A percentile compares a stretch with the other conserved stretches of the same genome.
Evolutionary conservation across 2,113 vertebrate genomes (phyloP).

Genomic region (Dromaius novaehollandiae): DNA sequence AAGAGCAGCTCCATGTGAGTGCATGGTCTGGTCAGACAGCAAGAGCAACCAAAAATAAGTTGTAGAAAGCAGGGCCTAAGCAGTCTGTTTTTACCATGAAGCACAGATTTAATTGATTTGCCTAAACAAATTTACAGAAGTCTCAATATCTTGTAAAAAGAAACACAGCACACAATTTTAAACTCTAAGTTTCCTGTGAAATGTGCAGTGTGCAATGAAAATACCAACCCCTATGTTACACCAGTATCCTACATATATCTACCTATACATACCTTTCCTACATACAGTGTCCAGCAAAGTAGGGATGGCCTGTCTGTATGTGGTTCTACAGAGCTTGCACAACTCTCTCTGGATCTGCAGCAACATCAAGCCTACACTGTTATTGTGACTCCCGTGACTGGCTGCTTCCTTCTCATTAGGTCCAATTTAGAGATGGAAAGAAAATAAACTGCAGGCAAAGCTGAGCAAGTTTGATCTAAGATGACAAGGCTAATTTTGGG

Average conservation of each 20-base stretch:
- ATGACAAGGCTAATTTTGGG: constrained; percentile 38
- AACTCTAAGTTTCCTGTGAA: neutral
- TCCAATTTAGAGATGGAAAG: constrained; percentile 13
- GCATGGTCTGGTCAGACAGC: neutral
- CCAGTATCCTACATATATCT: neutral
- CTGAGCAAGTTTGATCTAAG: constrained; percentile 5
- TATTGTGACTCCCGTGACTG: neutral
- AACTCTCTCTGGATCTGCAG: neutral
- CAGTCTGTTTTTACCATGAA: neutral
- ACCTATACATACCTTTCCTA: neutral
- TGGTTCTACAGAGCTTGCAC: neutral
- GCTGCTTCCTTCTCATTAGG: constrained; percentile 28
- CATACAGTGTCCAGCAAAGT: neutral
- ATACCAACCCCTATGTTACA: neutral
- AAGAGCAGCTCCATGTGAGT: neutral
- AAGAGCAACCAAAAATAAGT: neutral
- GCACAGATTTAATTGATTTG: neutral
- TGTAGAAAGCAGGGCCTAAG: neutral
- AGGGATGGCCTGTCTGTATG: accelerated
- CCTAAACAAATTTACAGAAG: neutral
- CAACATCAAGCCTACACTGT: neutral
- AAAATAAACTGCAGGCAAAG: neutral
- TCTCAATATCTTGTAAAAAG: neutral
- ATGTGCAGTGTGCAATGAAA: neutral
- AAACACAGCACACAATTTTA: neutral